A percentile compares a stretch with the other conserved stretches of the same genome.
Evolutionary conservation across 2,797 vertebrate genomes (phyloP).

Genomic region (Aeoliscus strigatus): DNA sequence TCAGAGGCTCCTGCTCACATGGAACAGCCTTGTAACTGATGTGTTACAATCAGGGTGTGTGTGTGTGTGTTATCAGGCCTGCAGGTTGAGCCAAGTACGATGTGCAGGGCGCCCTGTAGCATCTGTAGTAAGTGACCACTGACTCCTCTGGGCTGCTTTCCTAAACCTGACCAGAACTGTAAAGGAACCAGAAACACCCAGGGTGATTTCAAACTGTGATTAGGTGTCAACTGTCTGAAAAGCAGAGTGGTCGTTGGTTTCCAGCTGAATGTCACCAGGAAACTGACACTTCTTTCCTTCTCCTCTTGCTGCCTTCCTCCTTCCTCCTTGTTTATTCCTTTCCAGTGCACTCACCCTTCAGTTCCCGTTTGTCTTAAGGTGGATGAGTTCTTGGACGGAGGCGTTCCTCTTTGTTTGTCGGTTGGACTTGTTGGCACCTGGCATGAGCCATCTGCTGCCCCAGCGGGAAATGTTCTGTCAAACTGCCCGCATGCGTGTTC

Average conservation of each 20-base stretch:
- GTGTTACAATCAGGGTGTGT: conserved; percentile 5
- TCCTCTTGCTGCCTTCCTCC: conserved; percentile 1
- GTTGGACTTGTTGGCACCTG: conserved; percentile 68
- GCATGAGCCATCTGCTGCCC: conserved; percentile 71
- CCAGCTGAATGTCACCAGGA: conserved; percentile 6
- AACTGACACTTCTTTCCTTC: too few species aligned
- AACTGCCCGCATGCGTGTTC: conserved; percentile 22
- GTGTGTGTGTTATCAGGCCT: conserved; percentile 40
- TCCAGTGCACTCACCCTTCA: background rate
- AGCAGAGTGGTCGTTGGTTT: conserved; percentile 19
- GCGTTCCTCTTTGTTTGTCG: conserved; percentile 48
- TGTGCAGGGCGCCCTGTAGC: conserved; percentile 76
- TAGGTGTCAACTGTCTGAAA: conserved; percentile 19
- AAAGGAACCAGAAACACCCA: too few species aligned
- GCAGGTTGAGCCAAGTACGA: conserved; percentile 60
- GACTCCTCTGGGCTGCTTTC: conserved; percentile 4
- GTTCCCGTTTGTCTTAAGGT: conserved; percentile 36
- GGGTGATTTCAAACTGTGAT: conserved; percentile 15
- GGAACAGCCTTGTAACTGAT: too few species aligned
- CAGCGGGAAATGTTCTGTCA: conserved; percentile 68
- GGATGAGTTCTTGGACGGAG: background rate
- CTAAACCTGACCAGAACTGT: background rate
- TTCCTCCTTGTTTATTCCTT: background rate
- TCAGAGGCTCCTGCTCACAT: too few species aligned
- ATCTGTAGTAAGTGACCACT: conserved; percentile 78